Evolutionary conservation across 2,888 invertebrate species (phyloP).

Genomic region (Deladenus siricidicola): DNA sequence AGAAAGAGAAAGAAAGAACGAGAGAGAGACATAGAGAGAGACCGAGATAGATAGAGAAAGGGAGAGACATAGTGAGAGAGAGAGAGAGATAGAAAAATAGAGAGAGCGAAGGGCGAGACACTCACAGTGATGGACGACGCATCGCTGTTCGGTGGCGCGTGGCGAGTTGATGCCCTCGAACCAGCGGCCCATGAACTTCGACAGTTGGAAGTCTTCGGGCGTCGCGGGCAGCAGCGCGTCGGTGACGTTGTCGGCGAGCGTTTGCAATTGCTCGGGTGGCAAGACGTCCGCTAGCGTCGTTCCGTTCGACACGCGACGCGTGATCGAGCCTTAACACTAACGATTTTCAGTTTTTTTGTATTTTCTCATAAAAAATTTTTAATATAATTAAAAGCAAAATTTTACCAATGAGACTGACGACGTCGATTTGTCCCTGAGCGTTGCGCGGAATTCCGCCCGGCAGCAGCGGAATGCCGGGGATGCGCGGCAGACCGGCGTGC

Average conservation of each 20-base stretch:
- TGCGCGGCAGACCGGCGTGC: slow-evolving; percentile 50
- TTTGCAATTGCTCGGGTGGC: slow-evolving; percentile 53
- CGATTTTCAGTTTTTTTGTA: too few species aligned
- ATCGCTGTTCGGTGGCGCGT: slow-evolving; percentile 51
- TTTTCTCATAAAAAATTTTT: too few species aligned
- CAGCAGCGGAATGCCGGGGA: slow-evolving; percentile 48
- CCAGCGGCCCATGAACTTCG: slow-evolving; percentile 54
- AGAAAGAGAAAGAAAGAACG: not conserved
- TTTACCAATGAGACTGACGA: slow-evolving; percentile 49
- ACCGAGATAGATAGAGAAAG: too few species aligned
- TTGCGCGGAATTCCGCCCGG: slow-evolving; percentile 53
- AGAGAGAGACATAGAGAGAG: too few species aligned
- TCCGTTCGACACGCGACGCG: slow-evolving; percentile 52
- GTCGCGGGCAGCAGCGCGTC: slow-evolving; percentile 52
- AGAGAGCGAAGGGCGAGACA: not conserved
- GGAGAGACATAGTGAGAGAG: too few species aligned
- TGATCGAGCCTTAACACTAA: slow-evolving; percentile 44
- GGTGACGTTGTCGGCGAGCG: slow-evolving; percentile 53
- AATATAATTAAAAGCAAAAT: too few species aligned
- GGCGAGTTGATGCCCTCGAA: slow-evolving; percentile 29
- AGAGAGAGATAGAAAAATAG: not conserved
- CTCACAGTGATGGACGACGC: slow-evolving; percentile 54
- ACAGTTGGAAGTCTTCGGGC: slow-evolving; percentile 50
- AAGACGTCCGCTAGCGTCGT: slow-evolving; percentile 52
- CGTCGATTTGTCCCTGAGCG: slow-evolving; percentile 52